Evolutionary conservation across 2,113 vertebrate species (phyloP), one percentile per base, ranked within the genome.

Genomic region (Oenanthe melanoleuca): DNA sequence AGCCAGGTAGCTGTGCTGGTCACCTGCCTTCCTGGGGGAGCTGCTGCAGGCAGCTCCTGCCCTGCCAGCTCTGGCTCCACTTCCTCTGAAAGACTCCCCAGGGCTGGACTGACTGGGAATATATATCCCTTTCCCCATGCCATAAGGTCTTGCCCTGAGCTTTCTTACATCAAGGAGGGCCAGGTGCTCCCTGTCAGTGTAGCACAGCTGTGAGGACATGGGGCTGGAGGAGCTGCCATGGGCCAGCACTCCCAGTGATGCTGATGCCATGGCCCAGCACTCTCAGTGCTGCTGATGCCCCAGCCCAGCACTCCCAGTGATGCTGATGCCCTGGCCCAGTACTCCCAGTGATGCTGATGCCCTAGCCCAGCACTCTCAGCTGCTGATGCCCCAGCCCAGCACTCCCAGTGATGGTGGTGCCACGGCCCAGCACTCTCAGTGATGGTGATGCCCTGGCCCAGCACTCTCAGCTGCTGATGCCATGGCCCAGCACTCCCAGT

Each of bases 181-280:
- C 28, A 5, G 44, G 33, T 24, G 57, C 57, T 56, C 9, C 47
- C 59, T 34, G 22, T 21, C 52, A 65, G 84, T 9, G 5, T 37
- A 34, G 59, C 7, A 2, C 5, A 3, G 13, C 65, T 26, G 22
- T 5, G 2, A 3, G 44, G 9, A 3, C 0, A 0, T 5, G 21
- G 33, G 44, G 47, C 34, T 37, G 70, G 40, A 52, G 88, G 21
- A 59, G 65, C 61, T 37, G 75, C 33, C 13, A 2, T 1, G n/a
- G 53, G 53, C 31, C 82, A 7, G 4, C 4, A 0, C 34, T 47
- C 25, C 28, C 34, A 37, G 34, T 37, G 34, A 37, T 37, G 34
- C 7, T 37, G 34, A 8, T 37, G 34, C 34, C 34, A 37, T 37
- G 34, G 34, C 4, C 9, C 40, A 42, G 40, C 52, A 18, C 26